Conservation (phyloP, 2,113 vertebrate genomes). For the Amphiprion percula region DNA sequence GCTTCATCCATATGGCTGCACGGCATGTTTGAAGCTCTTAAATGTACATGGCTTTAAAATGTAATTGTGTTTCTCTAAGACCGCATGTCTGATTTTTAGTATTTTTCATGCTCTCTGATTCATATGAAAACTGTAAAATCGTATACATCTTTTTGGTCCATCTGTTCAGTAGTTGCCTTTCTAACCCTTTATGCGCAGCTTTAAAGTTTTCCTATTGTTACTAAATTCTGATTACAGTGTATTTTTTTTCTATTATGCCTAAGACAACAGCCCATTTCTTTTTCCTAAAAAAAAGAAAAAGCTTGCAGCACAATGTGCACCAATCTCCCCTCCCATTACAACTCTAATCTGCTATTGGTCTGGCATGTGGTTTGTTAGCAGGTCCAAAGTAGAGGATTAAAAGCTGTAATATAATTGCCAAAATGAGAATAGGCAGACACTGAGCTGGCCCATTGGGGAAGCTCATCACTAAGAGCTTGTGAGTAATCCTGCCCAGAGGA, state of each 20-base stretch:
- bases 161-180: conserved; percentile 17
- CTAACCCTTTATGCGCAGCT: neutral
- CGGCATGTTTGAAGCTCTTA: neutral
- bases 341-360: conserved; percentile 60
- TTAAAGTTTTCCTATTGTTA: conserved; percentile 12
- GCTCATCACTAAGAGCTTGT: conserved; percentile 43
- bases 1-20: neutral
- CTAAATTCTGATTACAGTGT: conserved; percentile 25
- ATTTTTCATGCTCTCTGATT: neutral
- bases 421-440: conserved; percentile 67
- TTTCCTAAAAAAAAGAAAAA: conserved; percentile 3
- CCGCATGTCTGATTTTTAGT: neutral
- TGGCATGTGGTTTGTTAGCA: conserved; percentile 55
- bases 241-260: conserved; percentile 43
- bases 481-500: conserved; percentile 72
- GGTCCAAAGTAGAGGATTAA: conserved; percentile 72
- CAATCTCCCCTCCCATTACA: conserved; percentile 39
- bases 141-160: neutral
- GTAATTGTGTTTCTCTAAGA: conserved; percentile 6
- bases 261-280: conserved; percentile 37
- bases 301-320: conserved; percentile 30
- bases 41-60: neutral
- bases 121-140: neutral
- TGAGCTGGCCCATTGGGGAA: conserved; percentile 55
- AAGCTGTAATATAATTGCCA: conserved; percentile 71